These are phyloP conservation scores for Eilema caniola DNA, from an alignment of 2,888 invertebrate genomes.

Conservation along the genomic window DNA sequence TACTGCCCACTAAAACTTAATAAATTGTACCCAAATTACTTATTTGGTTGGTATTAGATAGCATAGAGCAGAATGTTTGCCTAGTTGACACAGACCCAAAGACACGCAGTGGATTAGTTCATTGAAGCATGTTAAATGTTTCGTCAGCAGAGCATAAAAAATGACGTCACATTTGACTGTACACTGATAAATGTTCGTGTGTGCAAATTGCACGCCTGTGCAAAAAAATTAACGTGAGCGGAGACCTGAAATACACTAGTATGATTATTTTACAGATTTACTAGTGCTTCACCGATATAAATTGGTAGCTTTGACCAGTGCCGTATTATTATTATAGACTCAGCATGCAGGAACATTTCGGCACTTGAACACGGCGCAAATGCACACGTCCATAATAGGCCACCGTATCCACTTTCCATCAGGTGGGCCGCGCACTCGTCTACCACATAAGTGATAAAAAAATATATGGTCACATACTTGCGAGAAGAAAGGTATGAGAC, in stretches of 20 bases:
- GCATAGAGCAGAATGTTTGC: not conserved
- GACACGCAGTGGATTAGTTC: not conserved
- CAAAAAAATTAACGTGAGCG: constrained; percentile 4
- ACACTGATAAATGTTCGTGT: constrained; percentile 15
- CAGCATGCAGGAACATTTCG: no score
- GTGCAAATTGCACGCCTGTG: constrained; percentile 8
- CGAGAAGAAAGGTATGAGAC: no score
- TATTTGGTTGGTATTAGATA: not conserved
- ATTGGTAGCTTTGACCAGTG: no score
- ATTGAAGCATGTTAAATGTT: constrained; percentile 10
- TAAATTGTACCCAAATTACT: no score
- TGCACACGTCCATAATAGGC: no score
- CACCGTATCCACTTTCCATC: no score
- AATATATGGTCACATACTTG: no score
- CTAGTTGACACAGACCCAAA: not conserved
- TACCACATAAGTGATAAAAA: no score
- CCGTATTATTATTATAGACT: no score
- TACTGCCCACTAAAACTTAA: no score
- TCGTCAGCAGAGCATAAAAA: constrained; percentile 10
- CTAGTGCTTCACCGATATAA: not conserved
- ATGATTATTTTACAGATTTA: not conserved
- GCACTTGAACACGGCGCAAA: no score
- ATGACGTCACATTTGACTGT: constrained; percentile 7
- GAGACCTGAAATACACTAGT: not conserved
- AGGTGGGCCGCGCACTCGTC: no score